These are phyloP conservation scores for Drosophila equinoxialis DNA, from an alignment of 1,140 invertebrate species.

Conservation along the genomic window DNA sequence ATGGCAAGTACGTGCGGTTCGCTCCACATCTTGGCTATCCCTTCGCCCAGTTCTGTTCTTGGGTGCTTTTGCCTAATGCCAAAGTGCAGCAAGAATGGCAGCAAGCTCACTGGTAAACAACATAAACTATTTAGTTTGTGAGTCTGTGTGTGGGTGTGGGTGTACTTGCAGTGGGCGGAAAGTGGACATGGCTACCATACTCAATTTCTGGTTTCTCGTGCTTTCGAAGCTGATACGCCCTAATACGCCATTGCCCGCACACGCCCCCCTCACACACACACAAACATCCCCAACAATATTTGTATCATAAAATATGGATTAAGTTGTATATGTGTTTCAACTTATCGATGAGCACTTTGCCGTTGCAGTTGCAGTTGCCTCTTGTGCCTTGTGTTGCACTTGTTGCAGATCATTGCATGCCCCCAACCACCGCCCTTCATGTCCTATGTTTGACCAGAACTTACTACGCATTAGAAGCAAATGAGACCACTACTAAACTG, in stretches of 20 bases:
- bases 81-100: slow-evolving; percentile 60
- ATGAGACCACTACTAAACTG: background rate
- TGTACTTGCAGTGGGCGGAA: background rate
- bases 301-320: slow-evolving; percentile 70
- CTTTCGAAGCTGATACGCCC: slow-evolving; percentile 14
- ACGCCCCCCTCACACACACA: too few species aligned
- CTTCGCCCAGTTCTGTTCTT: slow-evolving; percentile 34
- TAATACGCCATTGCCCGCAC: slow-evolving; percentile 25
- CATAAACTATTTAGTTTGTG: slow-evolving; percentile 72
- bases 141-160: slow-evolving; percentile 7
- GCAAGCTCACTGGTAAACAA: slow-evolving; percentile 62
- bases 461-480: background rate
- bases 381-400: slow-evolving; percentile 26
- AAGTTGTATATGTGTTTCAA: slow-evolving; percentile 35
- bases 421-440: background rate
- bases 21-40: slow-evolving; percentile 44
- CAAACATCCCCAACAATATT: slow-evolving; percentile 41
- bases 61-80: slow-evolving; percentile 58
- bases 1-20: slow-evolving; percentile 5
- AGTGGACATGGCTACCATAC: slow-evolving; percentile 8
- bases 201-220: slow-evolving; percentile 2
- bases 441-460: background rate
- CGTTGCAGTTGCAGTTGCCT: background rate
- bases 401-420: background rate
- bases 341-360: slow-evolving; percentile 41